phyloP scores from a whole-genome alignment of 2,113 vertebrate species.

The Microtus pennsylvanicus region DNA sequence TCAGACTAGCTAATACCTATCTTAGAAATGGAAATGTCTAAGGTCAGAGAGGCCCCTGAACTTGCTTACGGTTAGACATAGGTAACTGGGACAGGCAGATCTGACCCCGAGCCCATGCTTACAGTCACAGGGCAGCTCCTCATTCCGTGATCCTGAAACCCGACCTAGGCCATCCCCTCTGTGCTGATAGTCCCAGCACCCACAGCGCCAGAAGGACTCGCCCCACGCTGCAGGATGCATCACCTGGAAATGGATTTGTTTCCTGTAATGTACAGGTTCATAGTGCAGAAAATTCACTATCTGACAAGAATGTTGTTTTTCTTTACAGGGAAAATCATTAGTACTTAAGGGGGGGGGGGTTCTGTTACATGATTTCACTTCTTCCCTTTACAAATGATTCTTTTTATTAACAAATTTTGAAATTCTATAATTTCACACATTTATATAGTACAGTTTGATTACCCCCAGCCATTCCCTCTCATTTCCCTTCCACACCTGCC shows the following conservation, averaged over 20 bases:
- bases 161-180: not conserved
- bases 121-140: not conserved
- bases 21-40: not conserved
- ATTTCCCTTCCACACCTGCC: not conserved
- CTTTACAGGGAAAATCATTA: constrained; percentile 23
- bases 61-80: not conserved
- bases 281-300: constrained; percentile 13
- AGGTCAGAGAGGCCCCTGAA: not conserved
- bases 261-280: not conserved
- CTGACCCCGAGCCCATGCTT: not conserved
- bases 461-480: too few relatives aligned
- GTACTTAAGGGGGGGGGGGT: not conserved
- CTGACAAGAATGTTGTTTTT: constrained; percentile 19
- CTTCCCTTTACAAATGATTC: not conserved
- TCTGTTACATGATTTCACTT: constrained; percentile 14
- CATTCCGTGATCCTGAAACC: not conserved
- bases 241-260: not conserved
- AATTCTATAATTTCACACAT: not conserved
- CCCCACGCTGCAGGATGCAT: not conserved
- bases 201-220: too few relatives aligned
- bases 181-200: not conserved
- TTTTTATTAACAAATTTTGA: not conserved
- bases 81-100: not conserved
- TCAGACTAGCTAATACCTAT: not conserved
- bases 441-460: not conserved